Conservation (phyloP, 2,113 vertebrate genomes). For the Odontesthes bonariensis region DNA sequence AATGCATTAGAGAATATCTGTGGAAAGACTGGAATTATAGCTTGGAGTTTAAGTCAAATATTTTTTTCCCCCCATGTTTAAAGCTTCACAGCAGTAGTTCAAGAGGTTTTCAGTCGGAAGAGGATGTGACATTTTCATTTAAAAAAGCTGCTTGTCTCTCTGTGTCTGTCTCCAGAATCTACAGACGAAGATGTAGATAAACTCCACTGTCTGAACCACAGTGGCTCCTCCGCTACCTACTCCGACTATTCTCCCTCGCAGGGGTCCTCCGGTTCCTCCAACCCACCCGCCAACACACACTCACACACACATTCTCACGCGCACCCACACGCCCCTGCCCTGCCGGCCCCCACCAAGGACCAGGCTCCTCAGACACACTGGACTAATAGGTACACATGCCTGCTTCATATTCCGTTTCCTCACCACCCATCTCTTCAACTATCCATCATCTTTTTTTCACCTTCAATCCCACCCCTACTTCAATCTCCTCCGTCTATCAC, state of each 20-base stretch:
- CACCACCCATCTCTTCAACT: neutral
- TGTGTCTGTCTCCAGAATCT: slow-evolving; percentile 85
- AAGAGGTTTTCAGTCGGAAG: slow-evolving; percentile 13
- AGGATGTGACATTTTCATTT: slow-evolving; percentile 37
- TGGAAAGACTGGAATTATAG: neutral
- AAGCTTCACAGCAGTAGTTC: neutral
- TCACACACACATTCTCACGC: slow-evolving; percentile 56
- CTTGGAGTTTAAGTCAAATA: neutral
- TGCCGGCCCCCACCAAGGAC: slow-evolving; percentile 92
- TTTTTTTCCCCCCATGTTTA: neutral
- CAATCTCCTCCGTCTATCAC: slow-evolving; percentile 45
- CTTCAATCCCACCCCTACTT: slow-evolving; percentile 3
- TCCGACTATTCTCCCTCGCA: slow-evolving; percentile 99
- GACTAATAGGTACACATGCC: slow-evolving; percentile 92
- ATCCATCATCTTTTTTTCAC: slow-evolving; percentile 44
- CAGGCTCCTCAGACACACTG: slow-evolving; percentile 93
- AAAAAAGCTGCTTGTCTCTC: slow-evolving; percentile 19
- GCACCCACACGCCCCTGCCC: slow-evolving; percentile 80
- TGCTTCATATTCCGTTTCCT: slow-evolving; percentile 31
- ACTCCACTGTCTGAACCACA: slow-evolving; percentile 98
- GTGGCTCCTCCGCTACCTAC: slow-evolving; percentile 98
- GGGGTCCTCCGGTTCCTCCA: slow-evolving; percentile 97
- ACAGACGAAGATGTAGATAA: slow-evolving; percentile 98
- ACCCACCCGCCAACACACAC: slow-evolving; percentile 85
- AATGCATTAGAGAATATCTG: neutral